A percentile compares a stretch with the other conserved stretches of the same genome.
phyloP scores from a whole-genome alignment of 2,113 vertebrate genomes.

The Tor tambroides region DNA sequence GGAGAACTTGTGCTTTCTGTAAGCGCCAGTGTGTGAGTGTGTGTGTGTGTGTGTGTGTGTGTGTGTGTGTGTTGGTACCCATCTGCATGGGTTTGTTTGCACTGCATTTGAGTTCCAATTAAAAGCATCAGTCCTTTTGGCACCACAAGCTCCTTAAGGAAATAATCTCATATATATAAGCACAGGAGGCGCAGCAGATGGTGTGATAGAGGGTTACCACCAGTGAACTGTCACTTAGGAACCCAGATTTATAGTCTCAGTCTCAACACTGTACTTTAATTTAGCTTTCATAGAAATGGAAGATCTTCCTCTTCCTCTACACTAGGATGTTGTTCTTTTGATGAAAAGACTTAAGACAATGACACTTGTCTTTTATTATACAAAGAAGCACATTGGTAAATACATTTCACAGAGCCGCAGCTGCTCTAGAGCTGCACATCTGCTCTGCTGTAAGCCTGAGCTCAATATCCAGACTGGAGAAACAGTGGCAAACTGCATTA shows the following conservation, averaged over 20 bases:
- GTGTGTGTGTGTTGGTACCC: too few relatives aligned
- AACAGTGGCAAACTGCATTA: slow-evolving; percentile 15
- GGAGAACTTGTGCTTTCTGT: slow-evolving; percentile 62
- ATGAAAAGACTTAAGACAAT: slow-evolving; percentile 41
- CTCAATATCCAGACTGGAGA: slow-evolving; percentile 10
- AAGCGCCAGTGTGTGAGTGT: background rate
- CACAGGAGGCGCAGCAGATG: slow-evolving; percentile 73
- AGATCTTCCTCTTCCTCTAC: background rate
- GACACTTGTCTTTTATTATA: slow-evolving; percentile 17
- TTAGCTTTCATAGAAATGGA: background rate
- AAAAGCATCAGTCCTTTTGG: slow-evolving; percentile 38
- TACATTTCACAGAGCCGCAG: slow-evolving; percentile 1
- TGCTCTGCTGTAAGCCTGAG: slow-evolving; percentile 5
- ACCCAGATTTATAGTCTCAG: slow-evolving; percentile 16
- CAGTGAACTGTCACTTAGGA: slow-evolving; percentile 44
- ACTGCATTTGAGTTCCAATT: slow-evolving; percentile 31
- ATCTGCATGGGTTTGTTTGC: slow-evolving; percentile 30
- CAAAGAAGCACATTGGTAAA: slow-evolving; percentile 27
- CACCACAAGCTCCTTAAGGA: slow-evolving; percentile 71
- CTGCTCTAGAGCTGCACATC: slow-evolving; percentile 22
- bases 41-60: background rate
- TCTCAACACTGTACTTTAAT: slow-evolving; percentile 24
- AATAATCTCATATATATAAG: slow-evolving; percentile 59
- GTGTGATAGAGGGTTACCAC: slow-evolving; percentile 64
- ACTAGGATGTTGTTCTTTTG: background rate